Evolutionary conservation across 2,797 vertebrate genomes (phyloP).

Genomic region (Protonibea diacanthus): DNA sequence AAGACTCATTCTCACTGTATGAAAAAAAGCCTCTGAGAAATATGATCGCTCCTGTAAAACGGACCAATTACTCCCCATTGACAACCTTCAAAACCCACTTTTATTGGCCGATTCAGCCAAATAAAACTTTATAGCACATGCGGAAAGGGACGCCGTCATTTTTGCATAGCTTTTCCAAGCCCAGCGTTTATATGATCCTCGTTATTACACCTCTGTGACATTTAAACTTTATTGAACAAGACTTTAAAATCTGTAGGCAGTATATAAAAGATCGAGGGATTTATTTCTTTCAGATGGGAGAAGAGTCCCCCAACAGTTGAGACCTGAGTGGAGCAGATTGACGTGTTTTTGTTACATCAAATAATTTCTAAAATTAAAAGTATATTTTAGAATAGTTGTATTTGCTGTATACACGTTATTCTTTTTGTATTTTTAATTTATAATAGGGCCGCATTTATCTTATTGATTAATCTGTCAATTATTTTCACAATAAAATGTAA

Average conservation of each 20-base stretch:
- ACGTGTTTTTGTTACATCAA: constrained; percentile 10
- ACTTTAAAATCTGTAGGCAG: constrained; percentile 99
- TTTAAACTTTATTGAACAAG: constrained; percentile 99
- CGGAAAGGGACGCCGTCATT: constrained; percentile 92
- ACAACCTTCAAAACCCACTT: constrained; percentile 96
- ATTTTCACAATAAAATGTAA: neutral
- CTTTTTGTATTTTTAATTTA: neutral
- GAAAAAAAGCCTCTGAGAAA: constrained; percentile 91
- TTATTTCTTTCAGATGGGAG: constrained; percentile 93
- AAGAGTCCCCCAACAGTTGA: constrained; percentile 86
- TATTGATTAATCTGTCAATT: neutral
- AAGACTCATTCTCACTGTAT: constrained; percentile 89
- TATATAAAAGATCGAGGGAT: constrained; percentile 96
- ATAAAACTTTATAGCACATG: constrained; percentile 98
- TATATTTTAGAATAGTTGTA: no score
- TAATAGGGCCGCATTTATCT: neutral
- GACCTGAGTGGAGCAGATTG: constrained; percentile 83
- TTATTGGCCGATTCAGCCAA: constrained; percentile 99
- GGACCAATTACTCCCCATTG: constrained; percentile 98
- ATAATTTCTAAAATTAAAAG: constrained; percentile 16
- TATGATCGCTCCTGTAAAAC: constrained; percentile 98
- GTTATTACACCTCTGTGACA: constrained; percentile 99
- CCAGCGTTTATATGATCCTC: constrained; percentile 93
- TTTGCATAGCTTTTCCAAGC: constrained; percentile 96
- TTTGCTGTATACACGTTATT: neutral